Conservation (phyloP, 2,113 vertebrate genomes). For the Alces alces region DNA sequence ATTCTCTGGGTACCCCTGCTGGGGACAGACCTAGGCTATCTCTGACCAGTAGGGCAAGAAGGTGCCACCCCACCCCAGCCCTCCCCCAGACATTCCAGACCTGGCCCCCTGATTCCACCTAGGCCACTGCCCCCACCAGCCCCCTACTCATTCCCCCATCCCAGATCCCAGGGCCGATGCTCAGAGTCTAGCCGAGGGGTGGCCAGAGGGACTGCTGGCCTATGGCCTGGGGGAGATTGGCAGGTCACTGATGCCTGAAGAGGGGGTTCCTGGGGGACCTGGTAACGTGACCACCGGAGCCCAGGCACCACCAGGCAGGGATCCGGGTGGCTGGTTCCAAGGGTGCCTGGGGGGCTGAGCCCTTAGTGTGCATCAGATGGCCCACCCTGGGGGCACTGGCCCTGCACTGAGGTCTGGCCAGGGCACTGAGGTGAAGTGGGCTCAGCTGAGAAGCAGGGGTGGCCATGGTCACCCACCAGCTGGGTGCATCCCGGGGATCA, state of each 20-base stretch:
- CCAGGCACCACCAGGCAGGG: not conserved
- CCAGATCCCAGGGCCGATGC: not conserved
- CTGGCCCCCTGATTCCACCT: accelerated
- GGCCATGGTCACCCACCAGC: not conserved
- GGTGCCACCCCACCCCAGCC: not conserved
- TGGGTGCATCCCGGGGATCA: not conserved
- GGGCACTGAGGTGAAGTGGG: not conserved
- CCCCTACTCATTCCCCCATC: accelerated
- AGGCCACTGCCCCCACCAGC: not conserved
- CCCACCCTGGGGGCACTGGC: not conserved
- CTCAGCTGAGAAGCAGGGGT: not conserved
- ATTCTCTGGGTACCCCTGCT: not conserved
- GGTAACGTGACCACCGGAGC: not conserved
- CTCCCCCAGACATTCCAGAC: not conserved
- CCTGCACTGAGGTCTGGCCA: not conserved
- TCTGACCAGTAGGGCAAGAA: not conserved
- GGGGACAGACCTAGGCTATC: not conserved
- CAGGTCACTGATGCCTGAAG: not conserved
- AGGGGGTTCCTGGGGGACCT: accelerated
- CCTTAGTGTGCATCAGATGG: not conserved
- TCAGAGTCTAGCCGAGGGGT: not conserved
- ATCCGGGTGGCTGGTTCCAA: accelerated
- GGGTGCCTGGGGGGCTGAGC: not conserved
- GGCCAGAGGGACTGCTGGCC: not conserved
- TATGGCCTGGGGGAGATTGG: not conserved